Evolutionary conservation across 2,113 vertebrate species (phyloP).

Genomic region (Macrotus californicus): DNA sequence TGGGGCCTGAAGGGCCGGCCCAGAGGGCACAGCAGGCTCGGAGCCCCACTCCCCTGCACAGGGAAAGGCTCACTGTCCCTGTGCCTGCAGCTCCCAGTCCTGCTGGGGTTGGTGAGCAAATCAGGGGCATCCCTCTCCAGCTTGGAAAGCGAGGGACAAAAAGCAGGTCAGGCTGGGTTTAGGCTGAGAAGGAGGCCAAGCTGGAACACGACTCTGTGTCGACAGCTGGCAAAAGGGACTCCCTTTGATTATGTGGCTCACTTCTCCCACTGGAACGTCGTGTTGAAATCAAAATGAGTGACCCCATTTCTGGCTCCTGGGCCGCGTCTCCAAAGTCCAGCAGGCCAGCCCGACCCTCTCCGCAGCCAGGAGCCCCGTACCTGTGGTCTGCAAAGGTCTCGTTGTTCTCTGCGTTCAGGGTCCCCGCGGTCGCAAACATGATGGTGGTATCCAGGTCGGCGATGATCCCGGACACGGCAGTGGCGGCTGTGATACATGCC

Average conservation of each 20-base stretch:
- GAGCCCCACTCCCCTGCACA: not conserved
- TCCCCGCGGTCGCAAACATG: slow-evolving; percentile 99
- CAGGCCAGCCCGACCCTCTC: not conserved
- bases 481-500: slow-evolving; percentile 96
- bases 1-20: not conserved
- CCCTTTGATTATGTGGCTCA: not conserved
- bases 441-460: slow-evolving; percentile 99
- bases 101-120: not conserved
- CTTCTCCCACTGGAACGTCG: not conserved
- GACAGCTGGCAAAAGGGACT: not conserved
- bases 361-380: slow-evolving; percentile 67
- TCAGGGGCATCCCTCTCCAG: not conserved
- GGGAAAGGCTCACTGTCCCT: not conserved
- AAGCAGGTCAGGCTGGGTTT: not conserved
- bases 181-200: not conserved
- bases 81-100: not conserved
- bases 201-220: not conserved
- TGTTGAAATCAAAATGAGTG: not conserved
- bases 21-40: not conserved
- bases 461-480: slow-evolving; percentile 96
- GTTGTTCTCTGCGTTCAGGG: slow-evolving; percentile 93
- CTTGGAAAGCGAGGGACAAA: not conserved
- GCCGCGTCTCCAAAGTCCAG: not conserved
- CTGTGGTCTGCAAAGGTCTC: slow-evolving; percentile 98
- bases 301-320: not conserved